Evolutionary conservation across 2,113 vertebrate species (phyloP), one percentile per base, ranked within the genome.

Genomic region (Cisticola juncidis): DNA sequence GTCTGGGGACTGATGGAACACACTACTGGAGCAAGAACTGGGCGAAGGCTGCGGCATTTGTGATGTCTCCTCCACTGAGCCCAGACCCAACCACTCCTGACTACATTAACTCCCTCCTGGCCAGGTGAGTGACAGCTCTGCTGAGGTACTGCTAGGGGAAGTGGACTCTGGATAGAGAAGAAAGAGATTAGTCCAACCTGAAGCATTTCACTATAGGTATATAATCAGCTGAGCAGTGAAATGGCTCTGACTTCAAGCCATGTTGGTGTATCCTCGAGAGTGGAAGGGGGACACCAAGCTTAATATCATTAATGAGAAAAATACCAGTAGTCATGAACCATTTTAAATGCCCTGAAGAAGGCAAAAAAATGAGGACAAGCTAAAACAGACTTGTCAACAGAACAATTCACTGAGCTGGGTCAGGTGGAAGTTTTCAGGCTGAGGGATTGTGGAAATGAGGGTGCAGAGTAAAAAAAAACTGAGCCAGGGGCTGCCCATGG

Each of bases 1-100:
- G 99, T 85, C 98, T 99, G 5, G 99, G 99, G 28, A 99, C 98
- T 7, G 99, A 99, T 6, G 99, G 99, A 72, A 99, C 99, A 5
- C 99, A 99, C 97, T 99, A 99, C 95, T 99, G 99, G 99, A 99
- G 99, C 98, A 99, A 99, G 98, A 99, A 99, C 92, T 99, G 99
- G 99, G 99, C 99, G 53, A 99, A 99, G 93, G 99, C 99, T 2
- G 99, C 99, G 1, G 99, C 99, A 0, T 99, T 99, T 96, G 99
- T 99, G 93, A 99, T 98, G 12, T 99, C 99, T 14, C 99, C 99
- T 0, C 99, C 99, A 21, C 98, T 99, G 78, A 99, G 99, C 96
- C 99, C 99, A 13, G 99, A 99, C 90, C 99, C 99, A 22, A 99
- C 99, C 60, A 99, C 99, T 54, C 99, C 99, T 44, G 99, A 99